Percentiles rank a stretch among this genome's conserved stretches.
phyloP scores from a whole-genome alignment of 2,797 vertebrate species.

The Oophaga sylvatica region DNA sequence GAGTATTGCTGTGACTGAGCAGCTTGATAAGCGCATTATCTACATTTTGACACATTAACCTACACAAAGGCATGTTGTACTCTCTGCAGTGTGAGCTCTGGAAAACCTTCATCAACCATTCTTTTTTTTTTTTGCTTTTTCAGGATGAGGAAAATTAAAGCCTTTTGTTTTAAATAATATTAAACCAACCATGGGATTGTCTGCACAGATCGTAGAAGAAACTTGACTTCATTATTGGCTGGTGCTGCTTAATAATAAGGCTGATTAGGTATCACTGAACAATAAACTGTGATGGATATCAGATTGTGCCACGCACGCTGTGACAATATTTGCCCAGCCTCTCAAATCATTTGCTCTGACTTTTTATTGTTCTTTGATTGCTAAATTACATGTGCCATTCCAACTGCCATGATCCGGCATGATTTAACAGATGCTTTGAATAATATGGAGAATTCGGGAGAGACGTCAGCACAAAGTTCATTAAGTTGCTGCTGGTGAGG shows the following conservation, averaged over 20 bases:
- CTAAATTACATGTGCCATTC: slow-evolving; percentile 56
- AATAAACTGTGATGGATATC: slow-evolving; percentile 45
- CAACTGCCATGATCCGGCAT: slow-evolving; percentile 32
- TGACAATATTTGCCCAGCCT: slow-evolving; percentile 53
- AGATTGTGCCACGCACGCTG: slow-evolving; percentile 30
- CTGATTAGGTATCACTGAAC: slow-evolving; percentile 39
- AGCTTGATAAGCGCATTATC: slow-evolving; percentile 60
- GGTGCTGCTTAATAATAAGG: slow-evolving; percentile 34
- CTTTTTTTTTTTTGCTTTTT: not conserved
- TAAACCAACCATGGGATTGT: slow-evolving; percentile 23
- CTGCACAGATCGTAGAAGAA: not conserved
- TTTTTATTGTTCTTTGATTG: slow-evolving; percentile 53
- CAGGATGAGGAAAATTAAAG: not conserved
- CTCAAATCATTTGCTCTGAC: slow-evolving; percentile 41
- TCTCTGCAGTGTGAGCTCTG: slow-evolving; percentile 32
- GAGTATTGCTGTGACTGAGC: slow-evolving; percentile 59
- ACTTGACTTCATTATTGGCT: slow-evolving; percentile 13
- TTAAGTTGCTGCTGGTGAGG: slow-evolving; percentile 21
- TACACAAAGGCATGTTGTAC: slow-evolving; percentile 56
- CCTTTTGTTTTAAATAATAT: not conserved
- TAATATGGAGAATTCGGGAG: slow-evolving; percentile 10
- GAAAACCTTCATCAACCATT: not conserved
- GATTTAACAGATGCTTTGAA: slow-evolving; percentile 43
- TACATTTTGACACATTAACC: slow-evolving; percentile 60
- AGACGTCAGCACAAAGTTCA: slow-evolving; percentile 34